Evolutionary conservation across 2,888 invertebrate genomes (phyloP).

Genomic region (Thereva nobilitata): DNA sequence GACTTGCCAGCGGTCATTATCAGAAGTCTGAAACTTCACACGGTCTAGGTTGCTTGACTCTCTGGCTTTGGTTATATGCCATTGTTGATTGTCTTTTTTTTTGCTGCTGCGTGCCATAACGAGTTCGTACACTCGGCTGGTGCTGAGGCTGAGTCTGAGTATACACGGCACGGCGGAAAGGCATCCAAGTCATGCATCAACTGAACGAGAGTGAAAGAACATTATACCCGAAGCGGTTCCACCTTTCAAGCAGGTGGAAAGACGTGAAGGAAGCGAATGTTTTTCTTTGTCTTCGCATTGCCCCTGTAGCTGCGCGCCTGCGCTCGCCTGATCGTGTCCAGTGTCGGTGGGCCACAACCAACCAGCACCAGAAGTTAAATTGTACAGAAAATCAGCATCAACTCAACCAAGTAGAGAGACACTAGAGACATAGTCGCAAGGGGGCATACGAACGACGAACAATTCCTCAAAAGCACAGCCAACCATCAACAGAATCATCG

Average conservation of each 20-base stretch:
- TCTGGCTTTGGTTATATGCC: constrained; percentile 8
- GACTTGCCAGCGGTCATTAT: constrained; percentile 22
- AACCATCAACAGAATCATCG: constrained; percentile 28
- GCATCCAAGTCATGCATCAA: constrained; percentile 4
- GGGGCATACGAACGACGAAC: not conserved
- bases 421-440: constrained; percentile 27
- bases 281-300: not conserved
- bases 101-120: constrained; percentile 21
- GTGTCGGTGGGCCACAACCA: no score
- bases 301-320: no score
- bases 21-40: not conserved
- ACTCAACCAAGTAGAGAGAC: constrained; percentile 22
- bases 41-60: not conserved
- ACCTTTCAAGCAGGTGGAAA: constrained; percentile 1
- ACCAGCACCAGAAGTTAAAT: no score
- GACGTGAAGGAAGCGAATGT: constrained; percentile 5
- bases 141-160: constrained; percentile 10
- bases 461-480: constrained; percentile 20
- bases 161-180: constrained; percentile 4
- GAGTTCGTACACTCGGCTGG: constrained; percentile 19
- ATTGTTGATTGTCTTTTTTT: constrained; percentile 16
- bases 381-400: constrained; percentile 15
- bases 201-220: not conserved
- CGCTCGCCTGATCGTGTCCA: no score
- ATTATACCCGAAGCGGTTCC: not conserved